These are phyloP conservation scores for Malacosoma neustria DNA, from an alignment of 2,888 invertebrate genomes.

Conservation along the genomic window DNA sequence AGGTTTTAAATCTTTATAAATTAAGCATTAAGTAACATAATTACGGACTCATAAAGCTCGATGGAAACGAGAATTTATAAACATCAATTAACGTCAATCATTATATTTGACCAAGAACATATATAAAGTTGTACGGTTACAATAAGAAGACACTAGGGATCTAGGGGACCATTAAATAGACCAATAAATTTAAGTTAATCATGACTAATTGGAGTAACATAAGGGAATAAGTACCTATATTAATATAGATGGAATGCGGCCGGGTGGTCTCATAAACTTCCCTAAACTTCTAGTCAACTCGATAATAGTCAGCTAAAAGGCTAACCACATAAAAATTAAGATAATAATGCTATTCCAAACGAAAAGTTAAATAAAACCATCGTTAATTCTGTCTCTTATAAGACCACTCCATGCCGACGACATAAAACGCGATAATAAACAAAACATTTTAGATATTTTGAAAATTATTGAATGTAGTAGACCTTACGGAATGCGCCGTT, in stretches of 20 bases:
- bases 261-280: slow-evolving; percentile 57
- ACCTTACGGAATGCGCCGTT: slow-evolving; percentile 2
- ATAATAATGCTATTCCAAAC: slow-evolving; percentile 42
- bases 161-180: slow-evolving; percentile 57
- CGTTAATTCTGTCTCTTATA: slow-evolving; percentile 37
- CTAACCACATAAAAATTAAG: slow-evolving; percentile 57
- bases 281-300: slow-evolving; percentile 35
- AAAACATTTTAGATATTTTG: slow-evolving; percentile 22
- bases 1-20: no score
- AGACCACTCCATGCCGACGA: slow-evolving; percentile 27
- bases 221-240: slow-evolving; percentile 25
- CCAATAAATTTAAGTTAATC: slow-evolving; percentile 69
- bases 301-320: slow-evolving; percentile 50
- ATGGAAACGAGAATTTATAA: neutral
- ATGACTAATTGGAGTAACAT: slow-evolving; percentile 63
- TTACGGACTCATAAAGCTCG: no score
- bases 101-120: slow-evolving; percentile 58
- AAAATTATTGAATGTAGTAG: slow-evolving; percentile 5
- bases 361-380: slow-evolving; percentile 34
- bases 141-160: slow-evolving; percentile 55
- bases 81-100: slow-evolving; percentile 14
- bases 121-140: slow-evolving; percentile 45
- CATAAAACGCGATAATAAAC: slow-evolving; percentile 31
- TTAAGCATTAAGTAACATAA: no score
- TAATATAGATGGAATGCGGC: slow-evolving; percentile 19